Conservation (phyloP, 2,797 vertebrate genomes). For the Morus bassanus region DNA sequence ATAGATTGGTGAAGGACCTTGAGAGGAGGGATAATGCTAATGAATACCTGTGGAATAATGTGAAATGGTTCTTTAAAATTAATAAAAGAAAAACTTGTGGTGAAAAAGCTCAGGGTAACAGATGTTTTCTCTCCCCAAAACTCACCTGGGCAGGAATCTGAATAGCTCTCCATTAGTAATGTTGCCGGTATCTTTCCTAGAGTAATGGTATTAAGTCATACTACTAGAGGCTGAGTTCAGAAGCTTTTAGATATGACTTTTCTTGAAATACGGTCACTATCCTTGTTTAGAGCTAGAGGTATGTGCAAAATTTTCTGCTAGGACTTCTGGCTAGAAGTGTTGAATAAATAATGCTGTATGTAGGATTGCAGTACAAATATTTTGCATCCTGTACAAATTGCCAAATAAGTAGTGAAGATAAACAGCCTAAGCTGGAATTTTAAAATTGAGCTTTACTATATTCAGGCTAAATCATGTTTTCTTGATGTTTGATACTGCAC, state of each 20-base stretch:
- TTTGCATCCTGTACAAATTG: neutral
- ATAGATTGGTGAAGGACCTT: neutral
- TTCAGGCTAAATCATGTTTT: slow-evolving; percentile 23
- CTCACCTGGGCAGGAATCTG: neutral
- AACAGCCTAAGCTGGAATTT: slow-evolving; percentile 11
- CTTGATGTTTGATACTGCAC: neutral
- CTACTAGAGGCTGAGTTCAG: neutral
- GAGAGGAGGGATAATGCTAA: neutral
- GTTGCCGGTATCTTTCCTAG: neutral
- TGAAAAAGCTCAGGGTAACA: neutral
- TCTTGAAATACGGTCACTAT: neutral
- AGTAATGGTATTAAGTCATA: neutral
- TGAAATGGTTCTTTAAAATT: neutral
- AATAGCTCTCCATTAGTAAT: neutral
- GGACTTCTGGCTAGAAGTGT: neutral
- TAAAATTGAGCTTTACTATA: slow-evolving; percentile 7
- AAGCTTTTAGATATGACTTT: neutral
- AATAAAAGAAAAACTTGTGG: neutral
- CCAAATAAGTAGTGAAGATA: slow-evolving; percentile 12
- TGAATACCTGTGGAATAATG: neutral
- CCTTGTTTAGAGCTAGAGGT: neutral
- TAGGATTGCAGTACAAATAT: neutral
- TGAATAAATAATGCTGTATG: neutral
- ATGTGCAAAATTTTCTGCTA: neutral
- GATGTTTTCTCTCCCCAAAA: neutral